A percentile compares a stretch with the other conserved stretches of the same genome.
phyloP scores from a whole-genome alignment of 1,140 invertebrate species.

The Hydropsyche tenuis region DNA sequence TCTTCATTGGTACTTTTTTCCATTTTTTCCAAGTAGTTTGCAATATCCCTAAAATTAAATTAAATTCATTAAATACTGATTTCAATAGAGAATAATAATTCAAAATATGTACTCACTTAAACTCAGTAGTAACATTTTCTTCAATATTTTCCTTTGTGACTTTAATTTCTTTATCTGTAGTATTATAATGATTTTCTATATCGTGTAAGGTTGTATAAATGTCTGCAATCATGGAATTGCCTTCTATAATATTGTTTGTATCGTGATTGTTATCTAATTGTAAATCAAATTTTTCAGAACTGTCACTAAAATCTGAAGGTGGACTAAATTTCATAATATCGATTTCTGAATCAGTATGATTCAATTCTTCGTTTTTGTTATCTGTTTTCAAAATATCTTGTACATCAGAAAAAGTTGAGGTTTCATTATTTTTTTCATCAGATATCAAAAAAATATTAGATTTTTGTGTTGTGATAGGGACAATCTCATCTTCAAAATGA shows the following conservation, averaged over 20 bases:
- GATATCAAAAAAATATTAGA: neutral
- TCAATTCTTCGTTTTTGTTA: neutral
- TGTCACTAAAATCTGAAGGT: neutral
- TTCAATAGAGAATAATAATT: neutral
- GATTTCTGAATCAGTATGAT: neutral
- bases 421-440: neutral
- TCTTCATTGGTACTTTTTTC: constrained; percentile 61
- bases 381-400: neutral
- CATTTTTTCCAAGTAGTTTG: constrained; percentile 60
- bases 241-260: constrained; percentile 47
- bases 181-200: constrained; percentile 54
- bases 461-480: constrained; percentile 11
- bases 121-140: constrained; percentile 37
- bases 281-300: constrained; percentile 20
- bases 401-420: neutral
- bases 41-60: constrained; percentile 57
- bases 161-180: neutral
- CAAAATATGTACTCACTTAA: constrained; percentile 40
- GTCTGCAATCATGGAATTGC: constrained; percentile 58
- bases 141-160: neutral
- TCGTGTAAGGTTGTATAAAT: constrained; percentile 62
- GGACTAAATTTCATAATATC: neutral
- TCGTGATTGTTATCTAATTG: neutral
- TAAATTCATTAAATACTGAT: constrained; percentile 12
- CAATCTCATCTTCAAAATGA: constrained; percentile 29